phyloP scores from a whole-genome alignment of 2,888 invertebrate genomes.

The Cheilosia soror region DNA sequence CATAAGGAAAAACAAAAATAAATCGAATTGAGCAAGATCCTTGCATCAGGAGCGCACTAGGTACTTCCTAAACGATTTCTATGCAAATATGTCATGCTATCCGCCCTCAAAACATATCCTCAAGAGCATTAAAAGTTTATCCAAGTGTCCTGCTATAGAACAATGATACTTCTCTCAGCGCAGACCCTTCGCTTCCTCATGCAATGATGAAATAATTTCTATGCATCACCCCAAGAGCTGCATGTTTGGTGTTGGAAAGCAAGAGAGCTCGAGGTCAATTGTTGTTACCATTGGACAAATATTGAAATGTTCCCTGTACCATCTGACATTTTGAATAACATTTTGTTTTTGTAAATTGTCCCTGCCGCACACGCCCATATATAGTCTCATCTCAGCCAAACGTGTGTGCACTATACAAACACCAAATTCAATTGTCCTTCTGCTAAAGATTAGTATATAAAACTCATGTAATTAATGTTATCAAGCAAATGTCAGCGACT shows the following conservation, averaged over 20 bases:
- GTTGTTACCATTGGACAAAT: constrained; percentile 50
- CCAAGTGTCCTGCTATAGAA: constrained; percentile 42
- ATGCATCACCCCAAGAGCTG: constrained; percentile 21
- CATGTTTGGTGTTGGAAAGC: constrained; percentile 25
- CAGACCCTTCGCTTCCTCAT: constrained; percentile 13
- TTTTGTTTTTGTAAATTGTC: constrained; percentile 40
- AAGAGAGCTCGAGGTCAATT: constrained; percentile 30
- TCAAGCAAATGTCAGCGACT: constrained; percentile 30
- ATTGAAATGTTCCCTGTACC: constrained; percentile 52
- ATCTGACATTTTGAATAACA: constrained; percentile 34
- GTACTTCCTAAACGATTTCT: constrained; percentile 63
- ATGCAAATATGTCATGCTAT: constrained; percentile 55
- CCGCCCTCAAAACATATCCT: constrained; percentile 49
- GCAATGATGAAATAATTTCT: constrained; percentile 39
- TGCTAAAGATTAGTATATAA: constrained; percentile 18
- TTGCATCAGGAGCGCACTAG: constrained; percentile 21
- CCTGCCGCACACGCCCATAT: background rate
- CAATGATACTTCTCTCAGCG: constrained; percentile 41
- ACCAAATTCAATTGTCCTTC: constrained; percentile 17
- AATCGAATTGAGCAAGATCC: constrained; percentile 45
- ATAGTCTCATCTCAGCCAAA: background rate
- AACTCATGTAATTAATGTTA: constrained; percentile 31
- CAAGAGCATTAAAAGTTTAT: constrained; percentile 66
- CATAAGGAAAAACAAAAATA: constrained; percentile 54
- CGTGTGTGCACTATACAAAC: constrained; percentile 1